Evolutionary conservation across 2,888 invertebrate genomes (phyloP), one percentile per base, ranked within the genome.

Genomic region (Luperina testacea): DNA sequence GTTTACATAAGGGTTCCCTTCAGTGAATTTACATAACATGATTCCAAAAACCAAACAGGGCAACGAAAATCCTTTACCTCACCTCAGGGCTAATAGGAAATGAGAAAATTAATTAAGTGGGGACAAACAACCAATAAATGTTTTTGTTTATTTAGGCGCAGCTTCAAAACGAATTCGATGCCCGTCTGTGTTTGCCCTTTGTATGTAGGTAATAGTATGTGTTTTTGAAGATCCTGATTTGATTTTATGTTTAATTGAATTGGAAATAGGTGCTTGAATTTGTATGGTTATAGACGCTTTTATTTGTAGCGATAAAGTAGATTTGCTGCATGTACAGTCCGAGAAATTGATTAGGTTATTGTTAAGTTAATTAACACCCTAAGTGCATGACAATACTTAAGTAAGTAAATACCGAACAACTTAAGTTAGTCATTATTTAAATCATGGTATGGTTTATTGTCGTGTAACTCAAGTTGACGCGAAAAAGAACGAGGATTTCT

Each of bases 51-150:
- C 81, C 87, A 87, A 88, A 89, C 87, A 89, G 67, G 87, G 81
- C 71, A 76, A 69, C 75, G 77, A 84, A 85, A 86, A 87, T 84
- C 88, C 89, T 84, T 88, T 85, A 81, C 79, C 87, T 74, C 83
- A 85, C 86, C 89, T 87, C 79, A 82, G 74, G 88, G 90, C 89
- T 92, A 92, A 94, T 93, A 93, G 94, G 94, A 95, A 94, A 95
- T 94, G 94, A 95, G 95, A 94, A 95, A 96, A 95, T 96, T 96
- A 95, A 96, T 96, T 95, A 95, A 95, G 89, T 92, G 93, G 91
- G 92, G 91, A 92, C 93, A 93, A 94, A 95, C 94, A 86, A 74
- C 91, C 94, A 92, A 93, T 94, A 92, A 91, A 88, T 89, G 90
- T 75, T 89, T 86, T 88, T 94, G 95, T 95, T 95, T 94, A 94